Evolutionary conservation across 1,140 invertebrate genomes (phyloP), one percentile per base, ranked within the genome.

Genomic region (Trichonephila clavipes): DNA sequence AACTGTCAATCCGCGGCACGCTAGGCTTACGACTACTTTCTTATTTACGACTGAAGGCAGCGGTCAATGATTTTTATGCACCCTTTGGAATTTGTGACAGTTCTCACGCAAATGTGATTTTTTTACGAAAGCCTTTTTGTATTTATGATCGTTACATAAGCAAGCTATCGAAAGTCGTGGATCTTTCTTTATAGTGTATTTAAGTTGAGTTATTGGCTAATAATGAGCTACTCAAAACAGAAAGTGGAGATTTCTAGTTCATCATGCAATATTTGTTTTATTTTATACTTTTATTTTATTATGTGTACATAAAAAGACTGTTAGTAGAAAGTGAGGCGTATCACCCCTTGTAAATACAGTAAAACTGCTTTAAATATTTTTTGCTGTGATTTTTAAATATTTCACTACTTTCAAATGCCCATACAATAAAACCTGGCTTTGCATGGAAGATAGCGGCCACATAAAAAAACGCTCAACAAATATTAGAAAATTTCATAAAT

Each of bases 51-150:
- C 34, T 18, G 14, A 77, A 77, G 72, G 34, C 72, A 34, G 28
- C 7, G 72, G 72, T 77, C 72, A 77, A 24, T 28, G 72, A 77
- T 77, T 77, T 77, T 77, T 77, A 24, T 77, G 28, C 6, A 18
- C 62, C 16, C 24, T 19, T 77, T 18, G 34, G 14, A 40, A 77
- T 77, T 77, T 28, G 16, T 77, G 72, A 40, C 72, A 40, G 34
- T 77, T 28, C 28, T 34, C 72, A 77, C 72, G 72, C 72, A 77
- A 77, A 77, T 77, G 34, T 12, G 72, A 77, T 34, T 34, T 77
- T 77, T 77, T 51, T 77, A 34, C 28, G 12, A 77, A 77, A 77
- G 72, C 72, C 4, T 34, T 4, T 77, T 77, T 34, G 34, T 77
- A 77, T 77, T 77, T 77, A 77, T 77, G 24, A 40, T 18, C 28